Conservation (phyloP, 2,797 vertebrate genomes). For the Helicolenus hilgendorfi region DNA sequence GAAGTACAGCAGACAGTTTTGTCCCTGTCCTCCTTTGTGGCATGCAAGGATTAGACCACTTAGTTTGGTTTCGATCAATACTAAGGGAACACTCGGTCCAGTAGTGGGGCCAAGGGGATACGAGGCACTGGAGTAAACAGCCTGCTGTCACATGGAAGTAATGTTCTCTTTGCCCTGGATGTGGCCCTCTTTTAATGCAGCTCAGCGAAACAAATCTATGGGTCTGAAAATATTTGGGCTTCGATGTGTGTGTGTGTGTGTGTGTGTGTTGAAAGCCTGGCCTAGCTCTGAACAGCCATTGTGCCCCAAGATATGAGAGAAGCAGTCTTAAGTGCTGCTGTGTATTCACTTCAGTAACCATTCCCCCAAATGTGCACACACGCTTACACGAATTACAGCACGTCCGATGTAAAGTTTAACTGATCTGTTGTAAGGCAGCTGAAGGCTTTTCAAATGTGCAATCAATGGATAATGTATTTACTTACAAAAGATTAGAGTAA, state of each 20-base stretch:
- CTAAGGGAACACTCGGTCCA: conserved; percentile 72
- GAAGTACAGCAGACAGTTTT: conserved; percentile 53
- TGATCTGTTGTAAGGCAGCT: not conserved
- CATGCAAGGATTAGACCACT: conserved; percentile 81
- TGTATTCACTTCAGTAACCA: conserved; percentile 59
- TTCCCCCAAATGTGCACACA: conserved; percentile 40
- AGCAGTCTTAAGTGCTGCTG: conserved; percentile 69
- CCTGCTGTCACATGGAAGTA: conserved; percentile 84
- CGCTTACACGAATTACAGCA: conserved; percentile 14
- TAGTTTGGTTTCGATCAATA: conserved; percentile 82
- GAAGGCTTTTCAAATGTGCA: not conserved
- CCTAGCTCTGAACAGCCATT: conserved; percentile 79
- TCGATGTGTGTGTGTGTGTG: conserved; percentile 35
- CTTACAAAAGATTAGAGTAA: not conserved
- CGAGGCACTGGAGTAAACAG: conserved; percentile 80
- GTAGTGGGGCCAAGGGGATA: conserved; percentile 68
- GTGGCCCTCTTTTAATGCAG: conserved; percentile 77
- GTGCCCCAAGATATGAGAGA: conserved; percentile 75
- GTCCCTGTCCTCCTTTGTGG: conserved; percentile 57
- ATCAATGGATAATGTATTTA: not conserved
- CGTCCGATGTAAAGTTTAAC: conserved; percentile 8
- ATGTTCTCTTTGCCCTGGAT: conserved; percentile 77
- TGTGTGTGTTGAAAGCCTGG: conserved; percentile 73
- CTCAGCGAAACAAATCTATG: conserved; percentile 70
- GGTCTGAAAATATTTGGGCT: conserved; percentile 79